Percentiles rank a stretch among this genome's conserved stretches.
Conservation (phyloP, 2,113 vertebrate species). For the Trichomycterus rosablanca region DNA sequence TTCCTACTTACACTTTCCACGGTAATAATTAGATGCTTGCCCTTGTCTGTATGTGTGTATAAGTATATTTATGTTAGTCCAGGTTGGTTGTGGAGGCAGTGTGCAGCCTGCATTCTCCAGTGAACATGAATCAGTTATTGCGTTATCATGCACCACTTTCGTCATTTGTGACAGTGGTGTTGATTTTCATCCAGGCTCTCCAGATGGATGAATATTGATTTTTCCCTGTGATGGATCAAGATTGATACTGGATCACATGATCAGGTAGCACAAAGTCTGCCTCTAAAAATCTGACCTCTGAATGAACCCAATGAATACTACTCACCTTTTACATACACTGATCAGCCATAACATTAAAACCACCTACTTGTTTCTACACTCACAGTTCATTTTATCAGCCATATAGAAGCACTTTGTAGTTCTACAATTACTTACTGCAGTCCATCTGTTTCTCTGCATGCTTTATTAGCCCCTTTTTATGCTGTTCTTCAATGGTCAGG, state of each 20-base stretch:
- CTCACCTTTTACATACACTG: no score
- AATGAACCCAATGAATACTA: no score
- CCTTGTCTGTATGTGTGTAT: conserved; percentile 14
- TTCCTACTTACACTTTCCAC: not conserved
- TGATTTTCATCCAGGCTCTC: conserved; percentile 18
- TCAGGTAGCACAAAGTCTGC: conserved; percentile 3
- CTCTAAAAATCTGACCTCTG: conserved; percentile 9
- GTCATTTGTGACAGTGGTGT: conserved; percentile 11
- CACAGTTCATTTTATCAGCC: no score
- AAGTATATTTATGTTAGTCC: conserved; percentile 20
- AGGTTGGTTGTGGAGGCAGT: no score
- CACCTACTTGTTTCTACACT: no score
- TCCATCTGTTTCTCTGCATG: no score
- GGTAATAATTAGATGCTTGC: conserved; percentile 3
- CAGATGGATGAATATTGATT: conserved; percentile 25
- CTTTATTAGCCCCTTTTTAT: no score
- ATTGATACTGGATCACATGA: conserved; percentile 23
- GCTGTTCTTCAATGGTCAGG: no score
- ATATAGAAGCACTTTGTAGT: no score
- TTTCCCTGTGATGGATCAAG: not conserved
- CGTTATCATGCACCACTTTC: conserved; percentile 27
- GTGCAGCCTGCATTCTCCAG: no score
- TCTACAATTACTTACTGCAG: no score
- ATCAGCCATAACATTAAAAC: no score
- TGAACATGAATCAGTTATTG: conserved; percentile 42